Conservation (phyloP, 2,113 vertebrate genomes). For the Calypte anna region DNA sequence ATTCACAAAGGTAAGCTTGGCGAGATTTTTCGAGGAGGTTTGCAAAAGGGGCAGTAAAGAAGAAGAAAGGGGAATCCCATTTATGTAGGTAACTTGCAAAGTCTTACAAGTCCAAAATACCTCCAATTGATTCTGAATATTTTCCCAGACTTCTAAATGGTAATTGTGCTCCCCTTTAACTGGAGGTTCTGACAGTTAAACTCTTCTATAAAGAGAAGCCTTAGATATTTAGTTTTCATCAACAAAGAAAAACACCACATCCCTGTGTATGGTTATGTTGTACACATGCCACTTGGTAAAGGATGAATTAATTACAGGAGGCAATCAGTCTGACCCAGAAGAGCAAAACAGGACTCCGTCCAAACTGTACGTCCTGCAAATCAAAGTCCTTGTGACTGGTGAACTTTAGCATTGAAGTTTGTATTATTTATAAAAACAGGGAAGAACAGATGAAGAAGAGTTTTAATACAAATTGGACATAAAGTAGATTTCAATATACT, state of each 20-base stretch:
- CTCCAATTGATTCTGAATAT: constrained; percentile 25
- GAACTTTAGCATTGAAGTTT: not conserved
- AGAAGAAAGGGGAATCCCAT: not conserved
- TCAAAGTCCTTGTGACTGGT: not conserved
- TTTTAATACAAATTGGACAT: not conserved
- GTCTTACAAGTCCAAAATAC: constrained; percentile 47
- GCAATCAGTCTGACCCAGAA: constrained; percentile 1
- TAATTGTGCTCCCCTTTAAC: constrained; percentile 63
- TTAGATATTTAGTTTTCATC: constrained; percentile 34
- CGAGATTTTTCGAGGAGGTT: not conserved
- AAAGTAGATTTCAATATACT: not conserved
- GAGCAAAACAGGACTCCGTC: not conserved
- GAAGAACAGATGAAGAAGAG: not conserved
- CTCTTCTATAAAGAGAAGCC: constrained; percentile 59
- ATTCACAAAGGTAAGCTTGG: not conserved
- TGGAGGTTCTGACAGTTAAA: not conserved
- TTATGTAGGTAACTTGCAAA: constrained; percentile 34
- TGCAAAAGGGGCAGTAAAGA: constrained; percentile 21
- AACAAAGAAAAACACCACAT: constrained; percentile 45
- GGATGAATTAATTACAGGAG: constrained; percentile 13
- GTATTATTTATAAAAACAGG: not conserved
- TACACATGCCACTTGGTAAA: constrained; percentile 31
- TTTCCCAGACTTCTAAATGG: constrained; percentile 40
- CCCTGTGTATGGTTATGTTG: not conserved
- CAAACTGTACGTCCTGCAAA: not conserved